Evolutionary conservation across 2,888 invertebrate species (phyloP), one percentile per base, ranked within the genome.

Genomic region (Lasioglossum lativentre): DNA sequence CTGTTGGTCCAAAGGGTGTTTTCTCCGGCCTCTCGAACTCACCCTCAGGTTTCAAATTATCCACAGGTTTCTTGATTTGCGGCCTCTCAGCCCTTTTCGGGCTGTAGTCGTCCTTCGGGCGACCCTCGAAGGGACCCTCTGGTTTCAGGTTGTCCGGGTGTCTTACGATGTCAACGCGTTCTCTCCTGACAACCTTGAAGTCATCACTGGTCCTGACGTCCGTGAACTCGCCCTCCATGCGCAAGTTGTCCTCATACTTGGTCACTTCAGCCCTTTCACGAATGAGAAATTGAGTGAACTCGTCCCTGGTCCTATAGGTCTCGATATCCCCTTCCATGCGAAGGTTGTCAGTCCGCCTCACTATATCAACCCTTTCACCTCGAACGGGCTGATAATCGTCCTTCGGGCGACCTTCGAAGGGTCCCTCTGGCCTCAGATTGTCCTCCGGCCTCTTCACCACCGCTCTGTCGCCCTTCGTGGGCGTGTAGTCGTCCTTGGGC

Each of bases 161-260:
- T 88, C 75, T 76, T 82, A 95, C 92, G 82, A 95, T 90, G 85
- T 89, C 89, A 12, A 74, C 89, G 12, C 90, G 85, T 66, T 89
- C 93, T 0, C 95, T 96, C 81, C 95, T 96, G 27, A 96, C 95
- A 19, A 95, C 95, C 86, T 96, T 96, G 86, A 96, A 96, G 91
- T 96, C 96, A 90, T 96, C 96, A 82, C 96, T 95, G 47, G 96
- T 95, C 75, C 96, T 95, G 89, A 94, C 95, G 38, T 95, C 94
- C 88, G 95, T 95, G 86, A 96, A 96, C 81, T 95, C 96, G 14
- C 97, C 97, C 93, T 97, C 97, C 95, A 97, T 96, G 63, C 95
- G 96, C 16, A 97, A 95, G 92, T 97, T 97, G 93, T 97, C 97
- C 93, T 96, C 96, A 88, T 96, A 96, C 92, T 94, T 96, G 0